Percentiles rank a stretch among this genome's conserved stretches.
phyloP scores from a whole-genome alignment of 2,888 invertebrate genomes.

The Aradus depressus region DNA sequence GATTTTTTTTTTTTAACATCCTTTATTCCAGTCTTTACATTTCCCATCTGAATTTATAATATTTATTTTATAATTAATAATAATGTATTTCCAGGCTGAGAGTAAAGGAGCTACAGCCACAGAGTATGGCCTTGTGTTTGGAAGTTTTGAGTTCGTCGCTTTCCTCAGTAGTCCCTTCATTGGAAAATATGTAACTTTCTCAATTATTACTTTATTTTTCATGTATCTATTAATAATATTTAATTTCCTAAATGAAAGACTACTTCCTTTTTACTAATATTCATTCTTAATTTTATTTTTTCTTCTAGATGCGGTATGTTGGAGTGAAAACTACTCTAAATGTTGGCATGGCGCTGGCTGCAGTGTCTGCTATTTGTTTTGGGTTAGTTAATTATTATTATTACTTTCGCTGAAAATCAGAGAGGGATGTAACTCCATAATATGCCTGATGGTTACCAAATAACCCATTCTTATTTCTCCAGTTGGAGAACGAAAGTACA shows the following conservation, averaged over 20 bases:
- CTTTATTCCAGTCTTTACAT: neutral
- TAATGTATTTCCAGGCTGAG: conserved; percentile 36
- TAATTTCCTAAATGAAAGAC: neutral
- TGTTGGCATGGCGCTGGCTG: conserved; percentile 39
- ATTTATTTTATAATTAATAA: neutral
- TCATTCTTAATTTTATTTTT: neutral
- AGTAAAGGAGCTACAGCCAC: conserved; percentile 39
- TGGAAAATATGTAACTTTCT: conserved; percentile 38
- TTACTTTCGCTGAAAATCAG: neutral
- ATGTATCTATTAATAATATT: neutral
- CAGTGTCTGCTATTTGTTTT: conserved; percentile 40
- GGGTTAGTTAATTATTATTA: conserved; percentile 35
- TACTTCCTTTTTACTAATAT: neutral
- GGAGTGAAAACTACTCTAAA: conserved; percentile 40
- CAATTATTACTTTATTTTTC: neutral
- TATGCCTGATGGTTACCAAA: too few species aligned
- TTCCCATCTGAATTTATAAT: neutral
- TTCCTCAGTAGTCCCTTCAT: conserved; percentile 37
- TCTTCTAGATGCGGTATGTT: conserved; percentile 37
- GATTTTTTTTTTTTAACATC: neutral
- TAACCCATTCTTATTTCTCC: too few species aligned
- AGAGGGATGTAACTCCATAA: neutral
- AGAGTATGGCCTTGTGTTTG: conserved; percentile 42
- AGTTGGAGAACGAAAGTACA: too few species aligned
- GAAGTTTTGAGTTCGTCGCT: conserved; percentile 39